Evolutionary conservation across 2,888 invertebrate species (phyloP), one percentile per base, ranked within the genome.

Genomic region (Polymixis flavicincta): DNA sequence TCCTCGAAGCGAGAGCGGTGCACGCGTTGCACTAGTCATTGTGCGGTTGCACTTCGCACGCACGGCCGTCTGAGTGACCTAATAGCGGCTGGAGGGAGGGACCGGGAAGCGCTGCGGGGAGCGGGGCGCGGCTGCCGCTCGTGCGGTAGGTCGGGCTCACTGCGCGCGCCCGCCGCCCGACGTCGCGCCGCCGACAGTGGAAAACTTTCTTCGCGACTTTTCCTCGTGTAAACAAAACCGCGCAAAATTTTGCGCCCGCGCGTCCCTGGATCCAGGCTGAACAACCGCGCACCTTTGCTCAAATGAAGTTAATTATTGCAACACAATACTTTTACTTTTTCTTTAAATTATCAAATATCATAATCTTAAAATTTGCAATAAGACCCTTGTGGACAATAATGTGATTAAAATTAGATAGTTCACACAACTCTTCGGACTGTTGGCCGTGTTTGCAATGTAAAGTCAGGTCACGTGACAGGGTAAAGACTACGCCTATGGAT

Each of bases 1-100:
- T 96, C 96, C 96, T 96, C 96, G 96, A 95, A 95, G 96, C 96
- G 96, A 96, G 96, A 95, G 96, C 96, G 95, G 94, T 95, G 95
- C 95, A 95, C 95, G 95, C 95, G 96, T 94, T 96, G 96, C 96
- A 95, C 94, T 94, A 95, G 94, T 95, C 95, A 95, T 95, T 95
- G 95, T 95, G 96, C 93, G 92, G 95, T 94, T 95, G 95, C 95
- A 95, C 89, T 95, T 95, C 93, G 95, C 95, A 96, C 96, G 96
- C 95, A 95, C 95, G 94, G 94, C 93, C 94, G 95, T 90, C 93
- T 93, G 92, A 94, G 96, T 96, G 96, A 96, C 96, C 96, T 95
- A 96, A 96, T 96, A 96, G 94, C 91, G 92, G 95, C 95, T 96
- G 96, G 96, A 95, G 96, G 96, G 96, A 96, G 96, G 94, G 94